Evolutionary conservation across 2,888 invertebrate genomes (phyloP), one percentile per base, ranked within the genome.

Genomic region (Apoda limacodes): DNA sequence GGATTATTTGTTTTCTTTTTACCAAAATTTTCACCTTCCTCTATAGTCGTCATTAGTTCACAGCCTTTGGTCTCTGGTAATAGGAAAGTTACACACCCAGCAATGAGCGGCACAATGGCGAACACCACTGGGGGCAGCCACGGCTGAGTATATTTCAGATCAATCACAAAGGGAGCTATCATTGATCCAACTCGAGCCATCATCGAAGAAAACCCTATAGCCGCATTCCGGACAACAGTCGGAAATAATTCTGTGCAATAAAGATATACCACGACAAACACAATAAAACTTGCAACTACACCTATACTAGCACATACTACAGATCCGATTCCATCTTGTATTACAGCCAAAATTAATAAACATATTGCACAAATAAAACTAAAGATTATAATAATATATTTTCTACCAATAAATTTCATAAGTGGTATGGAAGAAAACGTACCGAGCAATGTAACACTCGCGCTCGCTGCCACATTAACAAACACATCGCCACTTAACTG

Each of bases 201-300:
- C 87, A 93, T 91, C 0, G 94, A 95, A n/a, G 90, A 90, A n/a
- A 89, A 83, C 0, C 95, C 95, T 32, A 95, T 82, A 0, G 93
- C 95, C 26, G 90, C 88, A 50, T 93, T 95, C 17, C 95, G 81
- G 2, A 94, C 88, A 2, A 93, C 90, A 0, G 95, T 95, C 0
- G 95, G 95, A 50, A 93, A 95, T 28, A 94, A 59, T 66, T 95
- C 95, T 0, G 92, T 88, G 20, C 90, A 89, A 65, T 90, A 95
- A 22, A 95, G 83, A 62, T 95, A 95, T 7, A 90, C 89, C 12
- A 90, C 87, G 1, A 93, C 89, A 55, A 95, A 95, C 2, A 88
- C 87, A n/a, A 92, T 85, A 15, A 93, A 90, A 55, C 92, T 87
- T 13, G 92, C 88, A 28, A 93, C 88, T 35, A 92, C 88, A 1